Evolutionary conservation across 2,797 vertebrate genomes (phyloP).

Genomic region (Bovichtus variegatus): DNA sequence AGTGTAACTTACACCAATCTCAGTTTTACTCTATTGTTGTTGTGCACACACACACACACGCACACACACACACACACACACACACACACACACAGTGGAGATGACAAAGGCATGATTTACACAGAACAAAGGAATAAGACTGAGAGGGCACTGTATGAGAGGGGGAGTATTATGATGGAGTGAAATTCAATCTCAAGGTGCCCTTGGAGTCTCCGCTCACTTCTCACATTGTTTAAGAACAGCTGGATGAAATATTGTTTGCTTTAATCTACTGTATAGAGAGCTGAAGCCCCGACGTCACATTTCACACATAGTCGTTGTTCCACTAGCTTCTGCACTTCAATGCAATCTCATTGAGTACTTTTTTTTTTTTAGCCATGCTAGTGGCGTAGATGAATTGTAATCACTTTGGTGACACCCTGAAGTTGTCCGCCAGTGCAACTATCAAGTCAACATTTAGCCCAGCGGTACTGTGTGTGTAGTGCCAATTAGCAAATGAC

Average conservation of each 20-base stretch:
- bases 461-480: no score
- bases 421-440: not conserved
- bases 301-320: not conserved
- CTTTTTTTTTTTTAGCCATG: not conserved
- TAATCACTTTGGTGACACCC: not conserved
- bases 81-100: constrained; percentile 27
- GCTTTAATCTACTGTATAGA: constrained; percentile 31
- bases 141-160: constrained; percentile 8
- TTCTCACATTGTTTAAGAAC: constrained; percentile 36
- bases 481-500: not conserved
- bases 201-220: constrained; percentile 53
- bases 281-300: constrained; percentile 3
- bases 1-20: constrained; percentile 46
- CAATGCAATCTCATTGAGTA: not conserved
- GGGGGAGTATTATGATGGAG: constrained; percentile 25
- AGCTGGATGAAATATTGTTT: constrained; percentile 25
- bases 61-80: constrained; percentile 6
- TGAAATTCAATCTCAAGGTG: constrained; percentile 67
- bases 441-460: no score
- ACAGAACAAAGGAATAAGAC: constrained; percentile 34
- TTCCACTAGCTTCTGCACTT: not conserved
- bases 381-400: not conserved
- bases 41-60: not conserved
- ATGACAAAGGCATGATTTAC: constrained; percentile 55
- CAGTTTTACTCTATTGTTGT: constrained; percentile 50